Evolutionary conservation across 2,888 invertebrate species (phyloP), one percentile per base, ranked within the genome.

Genomic region (Aricia artaxerxes): DNA sequence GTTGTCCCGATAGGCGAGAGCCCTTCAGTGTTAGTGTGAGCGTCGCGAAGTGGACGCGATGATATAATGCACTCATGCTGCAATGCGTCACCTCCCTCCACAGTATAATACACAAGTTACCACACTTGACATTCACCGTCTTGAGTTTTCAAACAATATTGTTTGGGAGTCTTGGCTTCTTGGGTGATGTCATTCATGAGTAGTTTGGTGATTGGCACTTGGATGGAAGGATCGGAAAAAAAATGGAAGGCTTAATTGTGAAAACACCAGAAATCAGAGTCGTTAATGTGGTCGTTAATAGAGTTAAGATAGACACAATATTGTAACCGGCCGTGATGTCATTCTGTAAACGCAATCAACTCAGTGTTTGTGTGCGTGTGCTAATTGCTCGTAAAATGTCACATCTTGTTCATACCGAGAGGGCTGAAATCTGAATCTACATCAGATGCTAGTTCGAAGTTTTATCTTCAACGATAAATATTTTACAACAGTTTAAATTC

Each of bases 81-180:
- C 75, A 75, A 75, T 75, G 75, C 75, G 75, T 75, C 75, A 75
- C 44, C 75, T 24, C 75, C 49, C 49, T 38, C 35, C 13, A 64
- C 31, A 31, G 64, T 11, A 31, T 31, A 64, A 60, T 60, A 60
- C n/a, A 60, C 16, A 57, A 24, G 24, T 24, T 7, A 64, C 64
- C 9, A 69, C 31, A 31, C 35, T 69, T 38, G 35, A 69, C 69
- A 69, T 69, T 69, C 11, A 69, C 11, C 69, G 69, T 69, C 35
- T 69, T 13, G 35, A 7, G 35, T 35, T 69, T 69, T 69, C 13
- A 69, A 38, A 38, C 35, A 13, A 35, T 69, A 69, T 35, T 69
- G 64, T 69, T 35, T 69, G 69, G 35, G 35, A 69, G 6, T 69
- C 35, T 13, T 13, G 11, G 35, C 35, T 38, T 69, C 35, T 13